Evolutionary conservation across 2,888 invertebrate genomes (phyloP).

Genomic region (Encarsia formosa): DNA sequence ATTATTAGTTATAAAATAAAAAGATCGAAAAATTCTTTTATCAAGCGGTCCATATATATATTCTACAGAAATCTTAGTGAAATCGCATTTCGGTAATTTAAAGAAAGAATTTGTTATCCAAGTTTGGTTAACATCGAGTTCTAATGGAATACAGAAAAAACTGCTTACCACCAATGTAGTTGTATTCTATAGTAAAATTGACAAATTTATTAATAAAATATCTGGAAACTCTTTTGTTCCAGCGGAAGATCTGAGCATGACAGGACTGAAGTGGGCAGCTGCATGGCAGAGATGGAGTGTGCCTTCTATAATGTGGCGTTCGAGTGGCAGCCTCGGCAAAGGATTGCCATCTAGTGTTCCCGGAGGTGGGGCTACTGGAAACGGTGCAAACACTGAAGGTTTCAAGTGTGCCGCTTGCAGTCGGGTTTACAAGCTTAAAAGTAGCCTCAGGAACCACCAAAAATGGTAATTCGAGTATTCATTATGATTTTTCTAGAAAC

Average conservation of each 20-base stretch:
- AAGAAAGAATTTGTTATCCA: no score
- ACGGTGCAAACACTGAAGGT: constrained; percentile 50
- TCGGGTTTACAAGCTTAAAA: constrained; percentile 80
- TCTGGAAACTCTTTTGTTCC: no score
- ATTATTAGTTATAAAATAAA: no score
- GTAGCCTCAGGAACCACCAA: constrained; percentile 57
- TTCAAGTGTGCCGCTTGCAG: constrained; percentile 80
- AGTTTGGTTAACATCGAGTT: no score
- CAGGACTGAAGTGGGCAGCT: constrained; percentile 64
- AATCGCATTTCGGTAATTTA: no score
- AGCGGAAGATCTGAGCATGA: constrained; percentile 71
- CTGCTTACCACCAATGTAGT: no score
- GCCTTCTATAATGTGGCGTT: constrained; percentile 50
- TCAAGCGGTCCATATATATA: no score
- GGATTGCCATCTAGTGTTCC: constrained; percentile 33
- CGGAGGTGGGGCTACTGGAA: constrained; percentile 10
- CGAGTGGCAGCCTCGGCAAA: constrained; percentile 45
- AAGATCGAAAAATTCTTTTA: no score
- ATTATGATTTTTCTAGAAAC: background rate
- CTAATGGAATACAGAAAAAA: no score
- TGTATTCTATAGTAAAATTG: no score
- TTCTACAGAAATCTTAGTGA: no score
- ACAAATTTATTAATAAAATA: constrained; percentile 23
- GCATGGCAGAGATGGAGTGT: constrained; percentile 59
- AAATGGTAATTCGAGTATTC: constrained; percentile 50